These are phyloP conservation scores for Phenacoccus solenopsis DNA, from an alignment of 1,140 invertebrate genomes.

Conservation along the genomic window DNA sequence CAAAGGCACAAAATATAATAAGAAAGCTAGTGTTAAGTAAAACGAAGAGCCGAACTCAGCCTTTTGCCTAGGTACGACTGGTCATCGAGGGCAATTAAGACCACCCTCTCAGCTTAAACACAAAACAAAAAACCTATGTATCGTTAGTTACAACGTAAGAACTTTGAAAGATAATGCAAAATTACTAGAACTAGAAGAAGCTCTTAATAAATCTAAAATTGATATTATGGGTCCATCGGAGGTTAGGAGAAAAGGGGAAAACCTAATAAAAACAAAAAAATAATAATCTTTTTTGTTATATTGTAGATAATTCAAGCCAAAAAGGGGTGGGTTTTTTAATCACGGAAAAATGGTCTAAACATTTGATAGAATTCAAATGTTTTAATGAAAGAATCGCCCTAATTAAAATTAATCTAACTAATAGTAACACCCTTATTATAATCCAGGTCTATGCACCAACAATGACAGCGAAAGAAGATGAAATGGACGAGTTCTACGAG, in stretches of 20 bases:
- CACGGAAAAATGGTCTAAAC: not conserved
- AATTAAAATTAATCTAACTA: not conserved
- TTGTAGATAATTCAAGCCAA: not conserved
- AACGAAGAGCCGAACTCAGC: too few species aligned
- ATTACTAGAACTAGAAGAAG: not conserved
- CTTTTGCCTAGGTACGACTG: too few species aligned
- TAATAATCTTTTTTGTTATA: not conserved
- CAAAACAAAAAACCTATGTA: too few species aligned
- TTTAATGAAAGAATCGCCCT: not conserved
- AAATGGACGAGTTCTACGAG: not conserved
- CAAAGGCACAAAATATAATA: too few species aligned
- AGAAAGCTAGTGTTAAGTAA: too few species aligned
- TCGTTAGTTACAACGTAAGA: not conserved
- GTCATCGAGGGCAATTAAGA: too few species aligned
- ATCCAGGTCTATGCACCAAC: constrained; percentile 8
- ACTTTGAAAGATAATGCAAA: not conserved
- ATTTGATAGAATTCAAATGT: not conserved
- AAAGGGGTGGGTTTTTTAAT: not conserved
- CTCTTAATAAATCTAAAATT: not conserved
- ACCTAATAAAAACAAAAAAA: not conserved
- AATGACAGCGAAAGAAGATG: not conserved
- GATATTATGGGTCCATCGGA: not conserved
- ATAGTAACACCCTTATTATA: not conserved
- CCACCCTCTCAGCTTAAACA: too few species aligned
- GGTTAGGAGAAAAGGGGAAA: not conserved